These are phyloP conservation scores for Lobophora halterata DNA, from an alignment of 2,888 invertebrate species.

Conservation along the genomic window DNA sequence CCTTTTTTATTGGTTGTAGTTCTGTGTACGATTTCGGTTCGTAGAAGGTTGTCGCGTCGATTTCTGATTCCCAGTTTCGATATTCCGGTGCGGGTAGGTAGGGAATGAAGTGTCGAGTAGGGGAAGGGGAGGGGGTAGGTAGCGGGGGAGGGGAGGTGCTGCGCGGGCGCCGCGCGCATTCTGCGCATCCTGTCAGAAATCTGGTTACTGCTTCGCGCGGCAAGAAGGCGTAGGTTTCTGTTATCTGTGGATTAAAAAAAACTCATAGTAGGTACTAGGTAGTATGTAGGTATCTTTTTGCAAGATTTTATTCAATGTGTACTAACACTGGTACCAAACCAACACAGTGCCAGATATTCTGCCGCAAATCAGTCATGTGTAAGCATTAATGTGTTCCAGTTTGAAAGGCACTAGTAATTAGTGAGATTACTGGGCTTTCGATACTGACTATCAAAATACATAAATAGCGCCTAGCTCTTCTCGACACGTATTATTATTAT, in stretches of 20 bases:
- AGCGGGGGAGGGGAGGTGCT: conserved; percentile 82
- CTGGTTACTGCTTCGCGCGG: conserved; percentile 98
- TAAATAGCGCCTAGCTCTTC: no score
- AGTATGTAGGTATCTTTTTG: no score
- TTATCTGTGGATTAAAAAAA: conserved; percentile 86
- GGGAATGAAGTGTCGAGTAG: conserved; percentile 71
- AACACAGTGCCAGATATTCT: no score
- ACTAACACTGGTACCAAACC: no score
- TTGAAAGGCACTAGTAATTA: no score
- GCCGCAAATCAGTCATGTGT: no score
- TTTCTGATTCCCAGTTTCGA: conserved; percentile 78
- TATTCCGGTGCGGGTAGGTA: conserved; percentile 70
- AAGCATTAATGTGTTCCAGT: no score
- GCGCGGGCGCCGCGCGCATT: conserved; percentile 91
- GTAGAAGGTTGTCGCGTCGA: conserved; percentile 73
- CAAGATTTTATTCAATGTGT: no score
- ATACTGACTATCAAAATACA: no score
- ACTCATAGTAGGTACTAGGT: conserved; percentile 13
- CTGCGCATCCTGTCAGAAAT: conserved; percentile 96
- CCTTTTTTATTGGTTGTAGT: conserved; percentile 66
- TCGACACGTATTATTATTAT: no score
- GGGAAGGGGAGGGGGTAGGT: conserved; percentile 73
- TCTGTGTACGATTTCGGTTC: conserved; percentile 71
- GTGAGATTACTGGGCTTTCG: no score
- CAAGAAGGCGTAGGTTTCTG: conserved; percentile 97